Evolutionary conservation across 2,113 vertebrate genomes (phyloP).

Genomic region (Numida meleagris): DNA sequence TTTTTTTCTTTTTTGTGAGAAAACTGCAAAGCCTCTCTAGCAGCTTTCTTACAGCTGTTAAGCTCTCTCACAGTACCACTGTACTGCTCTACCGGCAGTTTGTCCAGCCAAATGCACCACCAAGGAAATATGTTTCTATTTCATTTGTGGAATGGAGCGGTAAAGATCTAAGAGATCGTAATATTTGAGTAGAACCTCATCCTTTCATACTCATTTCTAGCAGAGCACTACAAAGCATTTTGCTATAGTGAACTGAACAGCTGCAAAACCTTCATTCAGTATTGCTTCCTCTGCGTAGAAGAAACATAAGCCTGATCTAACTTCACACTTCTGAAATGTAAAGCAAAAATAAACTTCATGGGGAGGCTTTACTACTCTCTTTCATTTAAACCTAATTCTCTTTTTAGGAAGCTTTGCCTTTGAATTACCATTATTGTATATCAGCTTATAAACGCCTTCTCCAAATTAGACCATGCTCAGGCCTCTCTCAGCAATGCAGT

Average conservation of each 20-base stretch:
- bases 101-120: background rate
- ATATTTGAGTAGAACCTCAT: background rate
- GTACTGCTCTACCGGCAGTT: background rate
- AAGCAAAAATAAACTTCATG: background rate
- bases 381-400: background rate
- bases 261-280: background rate
- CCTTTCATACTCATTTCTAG: background rate
- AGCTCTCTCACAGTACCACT: too few relatives aligned
- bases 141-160: background rate
- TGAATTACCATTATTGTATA: background rate
- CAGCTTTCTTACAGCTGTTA: too few relatives aligned
- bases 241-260: background rate
- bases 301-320: background rate
- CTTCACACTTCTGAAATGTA: background rate
- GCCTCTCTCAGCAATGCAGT: background rate
- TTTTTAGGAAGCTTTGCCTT: background rate
- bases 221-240: background rate
- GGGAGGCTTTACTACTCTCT: background rate
- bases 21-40: background rate
- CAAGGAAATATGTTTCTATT: background rate
- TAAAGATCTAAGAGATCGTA: background rate
- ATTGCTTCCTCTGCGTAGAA: background rate
- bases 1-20: background rate
- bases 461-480: background rate
- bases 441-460: background rate